Evolutionary conservation across 2,888 invertebrate species (phyloP).

Genomic region (Trichogramma dendrolimi): DNA sequence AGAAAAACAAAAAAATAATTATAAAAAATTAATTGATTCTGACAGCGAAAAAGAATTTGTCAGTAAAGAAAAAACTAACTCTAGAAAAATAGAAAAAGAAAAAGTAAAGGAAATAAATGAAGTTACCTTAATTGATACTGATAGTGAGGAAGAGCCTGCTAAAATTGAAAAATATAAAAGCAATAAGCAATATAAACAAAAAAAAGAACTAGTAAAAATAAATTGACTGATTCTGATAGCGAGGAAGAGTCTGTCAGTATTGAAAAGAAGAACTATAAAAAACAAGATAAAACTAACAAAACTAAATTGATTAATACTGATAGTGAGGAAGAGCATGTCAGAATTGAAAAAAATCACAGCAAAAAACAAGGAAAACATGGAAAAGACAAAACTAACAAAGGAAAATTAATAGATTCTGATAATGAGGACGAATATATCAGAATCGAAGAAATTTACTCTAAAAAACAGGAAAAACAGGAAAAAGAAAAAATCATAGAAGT

Average conservation of each 20-base stretch:
- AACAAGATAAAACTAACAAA: neutral
- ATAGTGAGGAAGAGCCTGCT: neutral
- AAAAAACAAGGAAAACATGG: constrained; percentile 4
- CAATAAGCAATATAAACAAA: constrained; percentile 8
- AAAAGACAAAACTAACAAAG: neutral
- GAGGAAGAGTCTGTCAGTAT: neutral
- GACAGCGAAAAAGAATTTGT: neutral
- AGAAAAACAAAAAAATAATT: too few species aligned
- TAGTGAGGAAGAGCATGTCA: neutral
- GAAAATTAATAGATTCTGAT: neutral
- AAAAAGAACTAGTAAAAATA: neutral
- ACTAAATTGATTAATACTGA: neutral
- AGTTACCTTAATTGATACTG: neutral
- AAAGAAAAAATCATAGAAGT: constrained; percentile 1
- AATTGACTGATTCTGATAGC: neutral
- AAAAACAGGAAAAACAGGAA: neutral
- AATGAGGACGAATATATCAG: neutral
- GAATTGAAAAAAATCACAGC: constrained; percentile 1
- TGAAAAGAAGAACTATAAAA: neutral
- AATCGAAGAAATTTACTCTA: neutral
- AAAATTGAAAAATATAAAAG: neutral
- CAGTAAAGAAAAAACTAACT: neutral
- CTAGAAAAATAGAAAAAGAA: constrained; percentile 9
- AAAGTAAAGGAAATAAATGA: constrained; percentile 21
- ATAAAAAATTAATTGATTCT: too few species aligned